Conservation (phyloP, 2,888 invertebrate genomes). For the Ryuthela nishihirai region DNA sequence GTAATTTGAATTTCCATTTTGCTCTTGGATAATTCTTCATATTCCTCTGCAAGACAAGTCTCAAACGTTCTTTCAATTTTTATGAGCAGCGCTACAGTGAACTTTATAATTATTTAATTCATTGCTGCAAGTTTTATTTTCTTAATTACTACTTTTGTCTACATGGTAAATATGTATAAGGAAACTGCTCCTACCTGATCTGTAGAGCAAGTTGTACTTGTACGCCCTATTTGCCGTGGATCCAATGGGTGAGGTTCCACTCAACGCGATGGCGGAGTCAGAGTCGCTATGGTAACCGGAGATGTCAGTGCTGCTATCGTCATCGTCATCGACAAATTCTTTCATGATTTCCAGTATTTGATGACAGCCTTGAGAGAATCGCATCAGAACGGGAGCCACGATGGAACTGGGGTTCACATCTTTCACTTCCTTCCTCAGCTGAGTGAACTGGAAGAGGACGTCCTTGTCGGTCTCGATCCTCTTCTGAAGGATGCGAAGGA, state of each 20-base stretch:
- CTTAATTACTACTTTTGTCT: too few species aligned
- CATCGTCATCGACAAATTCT: constrained; percentile 50
- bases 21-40: too few species aligned
- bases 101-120: too few species aligned
- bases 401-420: constrained; percentile 61
- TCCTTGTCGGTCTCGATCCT: constrained; percentile 89
- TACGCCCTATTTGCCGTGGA: constrained; percentile 50
- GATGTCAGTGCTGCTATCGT: constrained; percentile 62
- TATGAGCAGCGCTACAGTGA: too few species aligned
- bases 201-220: constrained; percentile 52
- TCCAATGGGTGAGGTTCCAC: constrained; percentile 54
- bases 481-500: constrained; percentile 65
- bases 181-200: constrained; percentile 50
- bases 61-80: too few species aligned
- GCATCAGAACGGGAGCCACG: constrained; percentile 58
- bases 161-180: too few species aligned
- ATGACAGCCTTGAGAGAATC: constrained; percentile 55
- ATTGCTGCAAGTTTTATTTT: too few species aligned
- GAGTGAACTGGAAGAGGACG: constrained; percentile 63
- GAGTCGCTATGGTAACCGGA: constrained; percentile 80
- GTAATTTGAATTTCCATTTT: too few species aligned
- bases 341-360: constrained; percentile 70
- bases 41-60: too few species aligned
- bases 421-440: constrained; percentile 57
- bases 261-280: constrained; percentile 57